Conservation (phyloP, 2,888 invertebrate genomes). For the Morpho helenor region DNA sequence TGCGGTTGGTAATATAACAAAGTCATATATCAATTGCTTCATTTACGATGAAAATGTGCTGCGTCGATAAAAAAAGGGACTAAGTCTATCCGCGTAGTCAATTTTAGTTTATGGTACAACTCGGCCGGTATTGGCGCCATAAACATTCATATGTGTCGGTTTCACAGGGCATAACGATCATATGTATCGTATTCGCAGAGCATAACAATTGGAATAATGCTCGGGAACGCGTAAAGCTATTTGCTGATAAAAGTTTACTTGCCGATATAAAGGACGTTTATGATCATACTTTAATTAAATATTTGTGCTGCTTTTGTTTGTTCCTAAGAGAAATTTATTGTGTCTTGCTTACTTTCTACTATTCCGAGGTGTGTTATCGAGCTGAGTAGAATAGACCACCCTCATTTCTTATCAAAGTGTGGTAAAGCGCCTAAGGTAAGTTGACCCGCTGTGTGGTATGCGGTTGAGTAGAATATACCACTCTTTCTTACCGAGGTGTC, state of each 20-base stretch:
- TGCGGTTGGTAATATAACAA: conserved; percentile 12
- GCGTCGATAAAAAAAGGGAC: conserved; percentile 17
- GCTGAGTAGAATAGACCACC: too few relatives aligned
- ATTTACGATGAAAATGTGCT: conserved; percentile 26
- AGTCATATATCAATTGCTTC: conserved; percentile 27
- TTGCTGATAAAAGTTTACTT: conserved; percentile 13
- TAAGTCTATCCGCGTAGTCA: conserved; percentile 18
- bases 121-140: conserved; percentile 17
- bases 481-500: too few relatives aligned
- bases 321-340: too few relatives aligned
- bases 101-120: conserved; percentile 22
- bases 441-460: too few relatives aligned
- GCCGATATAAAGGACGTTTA: conserved; percentile 3
- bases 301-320: not conserved
- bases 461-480: too few relatives aligned
- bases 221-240: conserved; percentile 8
- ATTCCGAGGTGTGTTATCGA: too few relatives aligned
- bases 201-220: conserved; percentile 19
- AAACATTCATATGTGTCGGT: conserved; percentile 19
- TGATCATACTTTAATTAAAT: conserved; percentile 4
- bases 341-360: too few relatives aligned
- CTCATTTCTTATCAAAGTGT: too few relatives aligned
- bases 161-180: conserved; percentile 14
- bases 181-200: conserved; percentile 10
- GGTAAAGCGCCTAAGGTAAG: too few relatives aligned